These are phyloP conservation scores for Spodoptera exigua DNA, from an alignment of 2,888 invertebrate genomes.

Conservation along the genomic window DNA sequence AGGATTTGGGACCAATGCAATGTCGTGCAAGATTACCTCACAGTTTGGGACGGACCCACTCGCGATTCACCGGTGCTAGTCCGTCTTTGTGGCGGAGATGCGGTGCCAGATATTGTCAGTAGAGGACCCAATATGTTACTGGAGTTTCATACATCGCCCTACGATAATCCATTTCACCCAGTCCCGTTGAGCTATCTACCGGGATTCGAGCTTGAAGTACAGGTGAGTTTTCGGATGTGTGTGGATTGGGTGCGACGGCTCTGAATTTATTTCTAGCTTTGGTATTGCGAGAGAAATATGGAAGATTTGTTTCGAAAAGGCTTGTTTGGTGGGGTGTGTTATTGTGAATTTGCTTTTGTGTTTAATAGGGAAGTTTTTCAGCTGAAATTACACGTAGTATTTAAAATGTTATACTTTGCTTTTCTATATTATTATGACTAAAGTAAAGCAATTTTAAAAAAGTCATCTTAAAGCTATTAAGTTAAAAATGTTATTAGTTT, in stretches of 20 bases:
- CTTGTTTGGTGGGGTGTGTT: neutral
- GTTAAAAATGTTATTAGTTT: too few species aligned
- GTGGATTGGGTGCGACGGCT: constrained; percentile 25
- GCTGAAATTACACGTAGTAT: too few species aligned
- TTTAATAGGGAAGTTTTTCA: too few species aligned
- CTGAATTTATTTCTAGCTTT: constrained; percentile 39
- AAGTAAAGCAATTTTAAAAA: too few species aligned
- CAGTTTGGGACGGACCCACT: constrained; percentile 94
- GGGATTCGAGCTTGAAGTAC: constrained; percentile 94
- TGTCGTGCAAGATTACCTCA: constrained; percentile 94
- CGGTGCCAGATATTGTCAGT: constrained; percentile 94
- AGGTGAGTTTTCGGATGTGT: constrained; percentile 84
- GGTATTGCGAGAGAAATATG: constrained; percentile 4
- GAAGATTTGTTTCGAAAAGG: neutral
- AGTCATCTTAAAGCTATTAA: too few species aligned
- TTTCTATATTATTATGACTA: too few species aligned
- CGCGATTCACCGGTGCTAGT: constrained; percentile 92
- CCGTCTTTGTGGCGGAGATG: constrained; percentile 94
- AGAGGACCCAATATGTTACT: constrained; percentile 94
- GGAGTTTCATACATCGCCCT: constrained; percentile 94
- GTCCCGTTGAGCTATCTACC: constrained; percentile 93
- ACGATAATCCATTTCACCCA: constrained; percentile 94
- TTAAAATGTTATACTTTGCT: too few species aligned
- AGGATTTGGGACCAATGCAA: constrained; percentile 95
- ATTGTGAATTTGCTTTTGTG: neutral